phyloP scores from a whole-genome alignment of 1,140 invertebrate species.

The Eciton burchellii region DNA sequence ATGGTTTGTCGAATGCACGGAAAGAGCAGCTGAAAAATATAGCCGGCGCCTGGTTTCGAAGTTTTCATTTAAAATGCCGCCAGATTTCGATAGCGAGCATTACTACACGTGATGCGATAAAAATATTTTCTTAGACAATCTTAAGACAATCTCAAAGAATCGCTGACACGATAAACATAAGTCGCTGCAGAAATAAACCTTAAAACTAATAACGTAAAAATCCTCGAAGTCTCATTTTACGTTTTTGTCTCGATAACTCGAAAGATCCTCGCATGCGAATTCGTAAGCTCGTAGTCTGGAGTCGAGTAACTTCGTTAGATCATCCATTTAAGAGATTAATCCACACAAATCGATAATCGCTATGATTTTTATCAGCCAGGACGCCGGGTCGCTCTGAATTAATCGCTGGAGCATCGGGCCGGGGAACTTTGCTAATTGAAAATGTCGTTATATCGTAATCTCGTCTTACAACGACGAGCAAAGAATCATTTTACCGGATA shows the following conservation, averaged over 20 bases:
- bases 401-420: conserved; percentile 28
- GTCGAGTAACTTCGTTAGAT: neutral
- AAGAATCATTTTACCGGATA: conserved; percentile 67
- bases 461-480: conserved; percentile 45
- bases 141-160: conserved; percentile 16
- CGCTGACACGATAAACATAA: neutral
- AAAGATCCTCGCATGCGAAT: neutral
- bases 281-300: neutral
- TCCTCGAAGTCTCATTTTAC: neutral
- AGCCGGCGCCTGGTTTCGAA: conserved; percentile 19
- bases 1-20: conserved; percentile 20
- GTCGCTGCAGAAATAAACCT: neutral
- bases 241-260: neutral
- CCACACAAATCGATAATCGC: conserved; percentile 2
- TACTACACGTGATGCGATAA: too few species aligned
- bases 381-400: conserved; percentile 19
- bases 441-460: conserved; percentile 69
- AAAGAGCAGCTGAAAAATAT: too few species aligned
- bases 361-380: conserved; percentile 6
- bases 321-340: conserved; percentile 17
- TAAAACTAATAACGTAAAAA: neutral
- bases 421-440: conserved; percentile 67
- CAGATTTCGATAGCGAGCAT: neutral
- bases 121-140: neutral
- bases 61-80: conserved; percentile 16